Base-by-base conservation (phyloP, 2,113 vertebrate species). In the Callithrix jacchus region DNA sequence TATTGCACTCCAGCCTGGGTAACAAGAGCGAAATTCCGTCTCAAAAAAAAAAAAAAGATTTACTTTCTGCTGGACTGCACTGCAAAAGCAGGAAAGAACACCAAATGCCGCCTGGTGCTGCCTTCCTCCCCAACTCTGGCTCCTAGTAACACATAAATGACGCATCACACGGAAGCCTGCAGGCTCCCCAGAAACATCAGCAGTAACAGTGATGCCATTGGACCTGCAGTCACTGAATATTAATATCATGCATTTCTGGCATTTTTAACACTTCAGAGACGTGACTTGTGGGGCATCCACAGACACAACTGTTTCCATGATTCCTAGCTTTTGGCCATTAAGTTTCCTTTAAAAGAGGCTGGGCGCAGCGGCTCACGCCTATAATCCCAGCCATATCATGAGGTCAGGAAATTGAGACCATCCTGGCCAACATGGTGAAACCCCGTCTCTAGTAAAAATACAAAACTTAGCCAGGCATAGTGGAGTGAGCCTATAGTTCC, bases 161-260 rank as follows among this genome's bases (percentile, higher is more conserved):
- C 40, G 2, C 58, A 32, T 30, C 12, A 3, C 40, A 8, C 7
- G 45, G 70, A 52, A 61, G 49, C 49, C 76, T 25, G 74, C 5
- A 11, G 37, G 76, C 61, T 87, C 68, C 70, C 27, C 49, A 83
- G 71, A n/a, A 61, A 73, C 25, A 5, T 0, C 32, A 40, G 45
- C 87, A n/a, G 17, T 37, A 13, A 42, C 6, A 32, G n/a, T 1
- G 32, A 54, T 14, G 10, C 56, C 21, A 25, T 18, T 2, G 14
- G 20, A 32, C 8, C 87, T n/a, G 14, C 1, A 10, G 37, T 27
- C 18, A 37, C 79, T 18, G 1, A 27, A 1, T 0, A 25, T 3
- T 40, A 56, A 54, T 0, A 21, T 14, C 7, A n/a, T 2, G 0
- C 0, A 13, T 8, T 70, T 81, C 54, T 12, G 5, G 0, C 5